phyloP scores from a whole-genome alignment of 1,140 invertebrate species.

The Araneus ventricosus region DNA sequence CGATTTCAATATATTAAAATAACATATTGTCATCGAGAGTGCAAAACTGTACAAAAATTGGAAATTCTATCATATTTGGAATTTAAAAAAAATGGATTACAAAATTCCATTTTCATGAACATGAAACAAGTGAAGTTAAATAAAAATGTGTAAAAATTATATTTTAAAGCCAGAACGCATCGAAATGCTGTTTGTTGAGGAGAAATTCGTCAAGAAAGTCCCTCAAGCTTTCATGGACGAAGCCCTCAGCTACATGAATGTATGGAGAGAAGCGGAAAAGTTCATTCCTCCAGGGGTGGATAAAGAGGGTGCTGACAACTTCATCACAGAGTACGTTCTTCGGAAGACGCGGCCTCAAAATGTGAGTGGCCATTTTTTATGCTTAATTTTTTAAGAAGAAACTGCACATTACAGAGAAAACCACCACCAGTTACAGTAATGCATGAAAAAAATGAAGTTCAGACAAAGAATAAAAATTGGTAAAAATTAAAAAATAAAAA shows the following conservation, averaged over 20 bases:
- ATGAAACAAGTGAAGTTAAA: neutral
- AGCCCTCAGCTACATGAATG: neutral
- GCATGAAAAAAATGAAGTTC: no score
- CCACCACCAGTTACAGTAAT: no score
- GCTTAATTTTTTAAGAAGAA: no score
- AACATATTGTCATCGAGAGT: no score
- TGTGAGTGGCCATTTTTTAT: neutral
- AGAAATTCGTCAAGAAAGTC: neutral
- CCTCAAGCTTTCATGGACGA: neutral
- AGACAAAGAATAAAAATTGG: no score
- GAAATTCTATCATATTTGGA: neutral
- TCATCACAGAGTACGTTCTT: neutral
- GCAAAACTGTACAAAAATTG: no score
- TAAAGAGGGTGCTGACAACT: neutral
- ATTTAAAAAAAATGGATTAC: neutral
- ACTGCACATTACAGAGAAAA: no score
- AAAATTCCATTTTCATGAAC: no score
- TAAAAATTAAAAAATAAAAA: no score
- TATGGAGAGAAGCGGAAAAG: neutral
- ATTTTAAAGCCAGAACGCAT: slow-evolving; percentile 12
- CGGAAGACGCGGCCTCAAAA: neutral
- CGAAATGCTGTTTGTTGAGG: slow-evolving; percentile 22
- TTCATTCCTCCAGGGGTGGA: neutral
- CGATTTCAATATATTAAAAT: no score
- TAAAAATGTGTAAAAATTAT: neutral